Base-by-base conservation (phyloP, 1,140 invertebrate genomes). In the Neelides sp. region DNA sequence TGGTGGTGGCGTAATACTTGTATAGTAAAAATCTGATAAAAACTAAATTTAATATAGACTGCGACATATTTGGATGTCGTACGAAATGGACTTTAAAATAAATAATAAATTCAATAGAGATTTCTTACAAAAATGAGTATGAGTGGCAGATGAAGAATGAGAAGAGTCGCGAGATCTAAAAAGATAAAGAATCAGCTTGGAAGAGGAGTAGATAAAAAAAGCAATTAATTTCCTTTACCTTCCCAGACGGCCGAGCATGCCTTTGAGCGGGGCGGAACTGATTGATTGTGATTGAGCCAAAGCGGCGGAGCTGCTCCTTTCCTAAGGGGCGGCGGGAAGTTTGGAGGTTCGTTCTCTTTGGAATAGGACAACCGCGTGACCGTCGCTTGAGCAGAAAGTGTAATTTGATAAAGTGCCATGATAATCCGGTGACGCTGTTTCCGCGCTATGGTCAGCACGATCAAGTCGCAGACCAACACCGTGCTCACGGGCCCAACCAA, bases 361-460 rank as follows among this genome's bases (percentile, higher is more conserved):
- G n/a, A n/a, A n/a, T n/a, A n/a, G n/a, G n/a, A n/a, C n/a, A n/a
- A n/a, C 28, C 58, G 28, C 3, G 55, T 57, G 15, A 61, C 59
- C 20, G 59, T 61, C 2, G 55, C 82, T 68, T 85, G 83, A 2
- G 83, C 83, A 3, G 81, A 83, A 30, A 86, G 64, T 0, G 83
- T 85, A 4, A 86, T 82, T 68, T 86, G 82, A 66, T 83, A 86
- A 54, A 87, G 83, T 4, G 83, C 83, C 23, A 82, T 80, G 15
- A 83, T 82, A 45, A 88, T 88, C 23, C 83, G 73, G 64, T 86
- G 83, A 3, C 82, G 71, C 64, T 88, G 84, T 62, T 84, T 83
- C 1, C 82, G 72, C 0, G 83, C 83, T 52, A 86, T 86, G 55
- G 82, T 77, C 36, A 85, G 69, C 17, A 85, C 80, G 12, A 50